phyloP scores from a whole-genome alignment of 1,140 invertebrate genomes.

The Caerostris extrusa region DNA sequence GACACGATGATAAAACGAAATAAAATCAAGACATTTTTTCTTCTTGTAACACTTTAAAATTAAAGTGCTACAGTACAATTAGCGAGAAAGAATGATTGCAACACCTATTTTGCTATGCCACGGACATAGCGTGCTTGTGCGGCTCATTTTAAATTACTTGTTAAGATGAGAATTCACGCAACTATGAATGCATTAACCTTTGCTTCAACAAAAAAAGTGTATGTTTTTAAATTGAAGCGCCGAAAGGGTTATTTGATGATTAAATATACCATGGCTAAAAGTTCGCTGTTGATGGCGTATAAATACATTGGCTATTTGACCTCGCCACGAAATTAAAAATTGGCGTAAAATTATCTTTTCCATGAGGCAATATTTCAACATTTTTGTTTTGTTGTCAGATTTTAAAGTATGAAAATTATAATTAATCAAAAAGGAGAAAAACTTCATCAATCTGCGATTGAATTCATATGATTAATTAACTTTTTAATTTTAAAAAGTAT shows the following conservation, averaged over 20 bases:
- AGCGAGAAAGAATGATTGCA: neutral
- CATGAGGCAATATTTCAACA: neutral
- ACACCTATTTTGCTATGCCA: neutral
- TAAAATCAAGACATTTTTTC: too few relatives aligned
- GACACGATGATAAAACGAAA: too few relatives aligned
- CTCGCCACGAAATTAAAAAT: neutral
- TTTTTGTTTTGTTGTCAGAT: neutral
- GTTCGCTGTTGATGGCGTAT: neutral
- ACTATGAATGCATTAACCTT: constrained; percentile 21
- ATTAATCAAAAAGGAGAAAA: too few relatives aligned
- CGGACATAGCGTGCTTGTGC: neutral
- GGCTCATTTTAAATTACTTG: constrained; percentile 14
- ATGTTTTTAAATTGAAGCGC: neutral
- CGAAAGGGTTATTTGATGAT: neutral
- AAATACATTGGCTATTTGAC: neutral
- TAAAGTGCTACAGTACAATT: neutral
- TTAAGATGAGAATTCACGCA: neutral
- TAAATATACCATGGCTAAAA: neutral
- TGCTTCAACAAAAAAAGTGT: neutral
- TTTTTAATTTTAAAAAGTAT: too few relatives aligned
- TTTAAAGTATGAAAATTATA: too few relatives aligned
- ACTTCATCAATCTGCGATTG: too few relatives aligned
- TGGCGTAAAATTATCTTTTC: neutral
- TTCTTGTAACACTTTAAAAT: neutral
- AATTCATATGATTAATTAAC: too few relatives aligned